Evolutionary conservation across 2,797 vertebrate species (phyloP), one percentile per base, ranked within the genome.

Genomic region (Yasuhikotakia modesta): DNA sequence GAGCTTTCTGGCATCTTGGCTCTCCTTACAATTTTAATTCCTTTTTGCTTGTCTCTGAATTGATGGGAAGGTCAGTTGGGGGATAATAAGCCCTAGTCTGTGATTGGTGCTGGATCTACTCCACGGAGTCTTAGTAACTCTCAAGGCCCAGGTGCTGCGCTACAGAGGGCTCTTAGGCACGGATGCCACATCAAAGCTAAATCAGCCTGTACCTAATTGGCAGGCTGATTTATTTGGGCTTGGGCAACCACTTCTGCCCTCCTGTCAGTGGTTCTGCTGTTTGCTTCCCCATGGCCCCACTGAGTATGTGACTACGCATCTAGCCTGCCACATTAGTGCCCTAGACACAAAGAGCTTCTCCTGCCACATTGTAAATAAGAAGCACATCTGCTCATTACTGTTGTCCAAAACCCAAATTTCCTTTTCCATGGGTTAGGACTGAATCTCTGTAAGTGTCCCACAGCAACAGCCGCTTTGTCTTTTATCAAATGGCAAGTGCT

Each of bases 41-140:
- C 85, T 87, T 84, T n/a, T 55, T 82, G 83, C 85, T 87, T 86
- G 82, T 85, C 79, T 85, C 68, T 85, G 83, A 90, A 90, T 91
- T 91, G 86, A 92, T 89, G 88, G 87, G 83, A n/a, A 87, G 87
- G 87, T 87, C 50, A 83, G 35, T 74, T 60, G 81, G 89, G 83
- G 87, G 89, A 91, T 83, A 90, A 91, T 81, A 82, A 79, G 81
- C 84, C 78, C 70, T 72, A 35, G 78, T 84, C 81, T 57, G 52
- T 76, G 71, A 71, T 81, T 75, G 66, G 53, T 24, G 30, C 69
- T 72, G 66, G 45, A 74, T 65, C n/a, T 16, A 53, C 32, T 66
- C 21, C 67, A 64, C 55, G 16, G 67, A 55, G 58, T 19, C 43
- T 81, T 80, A 22, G 66, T 81, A 67, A 61, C 69, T 81, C 78